Evolutionary conservation across 1,140 invertebrate species (phyloP), one percentile per base, ranked within the genome.

Genomic region (Atopsyche davidsoni): DNA sequence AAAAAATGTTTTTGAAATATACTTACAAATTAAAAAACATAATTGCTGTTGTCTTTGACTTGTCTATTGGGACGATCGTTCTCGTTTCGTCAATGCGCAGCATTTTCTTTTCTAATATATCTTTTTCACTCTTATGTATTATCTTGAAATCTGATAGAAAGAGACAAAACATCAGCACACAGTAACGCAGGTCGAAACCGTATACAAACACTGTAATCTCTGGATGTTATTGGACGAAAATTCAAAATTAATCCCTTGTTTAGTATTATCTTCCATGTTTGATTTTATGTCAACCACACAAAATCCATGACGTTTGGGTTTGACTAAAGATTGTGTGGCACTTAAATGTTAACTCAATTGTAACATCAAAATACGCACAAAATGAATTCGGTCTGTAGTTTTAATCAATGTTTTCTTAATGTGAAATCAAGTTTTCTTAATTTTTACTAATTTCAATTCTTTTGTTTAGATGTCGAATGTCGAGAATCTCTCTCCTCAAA

Each of bases 401-500:
- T 28, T 44, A 13, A 14, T 7, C 42, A 3, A 10, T 23, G 22
- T 21, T 49, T 31, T 2, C 13, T 19, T 32, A 39, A 1, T n/a
- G 11, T 31, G 17, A 38, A 17, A 14, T n/a, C 14, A 39, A 17
- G 16, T 18, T 32, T 14, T 23, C 10, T 23, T 18, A 3, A 41
- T 32, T 41, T 41, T 44, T 51, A 10, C 13, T 34, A 23, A 13
- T 44, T 21, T 19, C 16, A 41, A 41, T 38, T 23, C 21, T 52
- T 25, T 19, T 48, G 45, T 55, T 24, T 46, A 57, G 51, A 83
- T 83, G 70, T 88, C 86, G 17, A 94, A 94, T 75, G 87, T 94
- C 47, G 92, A 95, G 73, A 95, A 95, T 74, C 70, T 94, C 44
- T 90, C 90, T 42, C 92, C 92, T n/a, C 89, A 94, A 77, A 88